A percentile compares a stretch with the other conserved stretches of the same genome.
Evolutionary conservation across 2,888 invertebrate genomes (phyloP).

Genomic region (Caenorhabditis wallacei): DNA sequence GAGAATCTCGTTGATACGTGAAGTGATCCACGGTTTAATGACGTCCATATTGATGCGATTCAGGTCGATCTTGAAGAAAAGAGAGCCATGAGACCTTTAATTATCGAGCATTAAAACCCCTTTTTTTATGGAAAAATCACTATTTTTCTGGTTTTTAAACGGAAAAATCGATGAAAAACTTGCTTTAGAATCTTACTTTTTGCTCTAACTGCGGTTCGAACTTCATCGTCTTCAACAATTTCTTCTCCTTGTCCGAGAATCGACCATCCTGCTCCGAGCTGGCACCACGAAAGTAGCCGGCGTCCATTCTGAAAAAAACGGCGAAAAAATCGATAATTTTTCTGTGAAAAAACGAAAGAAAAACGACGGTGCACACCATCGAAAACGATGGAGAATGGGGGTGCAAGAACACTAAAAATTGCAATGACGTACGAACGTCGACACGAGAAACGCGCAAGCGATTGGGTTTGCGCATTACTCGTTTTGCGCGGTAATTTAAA

Average conservation of each 20-base stretch:
- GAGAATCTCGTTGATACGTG: conserved; percentile 95
- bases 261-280: conserved; percentile 99
- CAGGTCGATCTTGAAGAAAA: conserved; percentile 91
- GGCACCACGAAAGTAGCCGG: conserved; percentile 87
- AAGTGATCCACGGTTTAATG: conserved; percentile 98
- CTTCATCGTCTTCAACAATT: conserved; percentile 98
- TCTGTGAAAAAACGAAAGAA: neutral
- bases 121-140: neutral
- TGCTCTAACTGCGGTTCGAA: conserved; percentile 95
- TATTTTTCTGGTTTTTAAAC: neutral
- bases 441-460: conserved; percentile 1
- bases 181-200: conserved; percentile 87
- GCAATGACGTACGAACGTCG: neutral
- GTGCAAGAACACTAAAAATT: neutral
- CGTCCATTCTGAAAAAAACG: conserved; percentile 69
- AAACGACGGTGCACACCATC: neutral
- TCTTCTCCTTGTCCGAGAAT: conserved; percentile 99
- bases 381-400: neutral
- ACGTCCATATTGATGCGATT: conserved; percentile 97
- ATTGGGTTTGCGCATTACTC: neutral
- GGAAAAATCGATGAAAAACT: neutral
- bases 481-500: neutral
- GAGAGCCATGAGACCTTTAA: conserved; percentile 60
- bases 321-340: neutral
- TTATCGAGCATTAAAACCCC: conserved; percentile 43